These are phyloP conservation scores for Drosophila paranaensis DNA, from an alignment of 2,888 invertebrate species.

Conservation along the genomic window DNA sequence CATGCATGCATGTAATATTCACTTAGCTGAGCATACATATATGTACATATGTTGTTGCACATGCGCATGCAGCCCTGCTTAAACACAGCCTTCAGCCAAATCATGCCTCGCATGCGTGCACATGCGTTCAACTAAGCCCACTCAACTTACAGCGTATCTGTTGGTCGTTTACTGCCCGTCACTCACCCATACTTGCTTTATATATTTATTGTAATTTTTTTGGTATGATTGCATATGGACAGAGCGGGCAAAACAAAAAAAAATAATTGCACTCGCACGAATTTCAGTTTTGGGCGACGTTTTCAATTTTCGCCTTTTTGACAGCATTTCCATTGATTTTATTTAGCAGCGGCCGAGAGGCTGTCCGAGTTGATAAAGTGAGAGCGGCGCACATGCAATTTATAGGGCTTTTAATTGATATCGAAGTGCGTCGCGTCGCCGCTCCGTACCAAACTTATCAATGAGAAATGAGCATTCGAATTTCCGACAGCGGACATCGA, in stretches of 20 bases:
- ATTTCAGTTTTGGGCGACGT: conserved; percentile 25
- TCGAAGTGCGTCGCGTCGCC: conserved; percentile 44
- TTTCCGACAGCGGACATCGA: conserved; percentile 66
- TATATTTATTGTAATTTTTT: conserved; percentile 9
- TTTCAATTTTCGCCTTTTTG: conserved; percentile 25
- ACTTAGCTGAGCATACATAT: background rate
- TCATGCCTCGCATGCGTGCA: background rate
- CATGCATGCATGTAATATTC: background rate
- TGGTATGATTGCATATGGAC: conserved; percentile 13
- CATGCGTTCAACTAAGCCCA: background rate
- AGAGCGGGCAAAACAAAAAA: background rate
- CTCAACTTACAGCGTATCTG: conserved; percentile 10
- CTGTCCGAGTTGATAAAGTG: conserved; percentile 70
- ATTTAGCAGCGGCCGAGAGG: conserved; percentile 19
- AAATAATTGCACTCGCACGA: conserved; percentile 51
- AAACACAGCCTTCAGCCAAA: too few species aligned
- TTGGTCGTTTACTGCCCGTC: background rate
- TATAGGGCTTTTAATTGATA: conserved; percentile 75
- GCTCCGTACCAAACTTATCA: conserved; percentile 52
- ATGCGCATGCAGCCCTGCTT: background rate
- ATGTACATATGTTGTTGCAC: background rate
- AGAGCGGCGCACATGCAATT: conserved; percentile 53
- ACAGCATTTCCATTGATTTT: conserved; percentile 29
- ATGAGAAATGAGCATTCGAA: conserved; percentile 66
- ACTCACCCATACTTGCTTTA: background rate